Evolutionary conservation across 35 echinoderm and acorn worm genomes (phyloP).

Genomic region (Diadema setosum): DNA sequence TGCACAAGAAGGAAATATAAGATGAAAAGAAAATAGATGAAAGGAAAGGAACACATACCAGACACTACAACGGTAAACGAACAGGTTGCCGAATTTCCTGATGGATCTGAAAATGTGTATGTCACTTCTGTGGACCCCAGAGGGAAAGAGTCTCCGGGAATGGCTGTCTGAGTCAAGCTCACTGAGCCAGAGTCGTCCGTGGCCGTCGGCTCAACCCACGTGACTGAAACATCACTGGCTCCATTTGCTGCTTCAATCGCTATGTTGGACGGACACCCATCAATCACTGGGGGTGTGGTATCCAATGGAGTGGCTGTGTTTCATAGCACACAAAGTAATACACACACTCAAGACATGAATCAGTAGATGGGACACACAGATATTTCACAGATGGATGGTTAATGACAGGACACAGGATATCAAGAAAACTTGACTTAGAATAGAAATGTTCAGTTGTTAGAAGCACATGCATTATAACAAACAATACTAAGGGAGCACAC

Average conservation of each 20-base stretch:
- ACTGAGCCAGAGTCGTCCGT: not conserved
- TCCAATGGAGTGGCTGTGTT: too few relatives aligned
- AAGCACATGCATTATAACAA: too few relatives aligned
- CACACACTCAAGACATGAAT: too few relatives aligned
- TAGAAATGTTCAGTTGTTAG: too few relatives aligned
- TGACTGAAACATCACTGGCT: not conserved
- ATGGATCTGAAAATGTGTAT: not conserved
- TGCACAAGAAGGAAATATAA: not conserved
- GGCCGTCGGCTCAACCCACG: constrained; percentile 11
- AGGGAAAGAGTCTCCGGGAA: not conserved
- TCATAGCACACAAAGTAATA: too few relatives aligned
- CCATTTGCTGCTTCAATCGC: not conserved
- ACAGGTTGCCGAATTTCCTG: not conserved
- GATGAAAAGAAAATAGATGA: not conserved
- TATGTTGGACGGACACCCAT: not conserved
- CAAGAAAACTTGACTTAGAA: too few relatives aligned
- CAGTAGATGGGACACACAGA: too few relatives aligned
- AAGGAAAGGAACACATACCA: not conserved
- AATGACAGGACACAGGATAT: too few relatives aligned
- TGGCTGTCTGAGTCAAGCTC: not conserved
- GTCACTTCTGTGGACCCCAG: not conserved
- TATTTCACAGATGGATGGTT: too few relatives aligned
- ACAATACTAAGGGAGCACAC: too few relatives aligned
- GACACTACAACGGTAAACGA: not conserved
- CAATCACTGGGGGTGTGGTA: not conserved